Base-by-base conservation (phyloP, 2,113 vertebrate species). In the Anhinga rufa region DNA sequence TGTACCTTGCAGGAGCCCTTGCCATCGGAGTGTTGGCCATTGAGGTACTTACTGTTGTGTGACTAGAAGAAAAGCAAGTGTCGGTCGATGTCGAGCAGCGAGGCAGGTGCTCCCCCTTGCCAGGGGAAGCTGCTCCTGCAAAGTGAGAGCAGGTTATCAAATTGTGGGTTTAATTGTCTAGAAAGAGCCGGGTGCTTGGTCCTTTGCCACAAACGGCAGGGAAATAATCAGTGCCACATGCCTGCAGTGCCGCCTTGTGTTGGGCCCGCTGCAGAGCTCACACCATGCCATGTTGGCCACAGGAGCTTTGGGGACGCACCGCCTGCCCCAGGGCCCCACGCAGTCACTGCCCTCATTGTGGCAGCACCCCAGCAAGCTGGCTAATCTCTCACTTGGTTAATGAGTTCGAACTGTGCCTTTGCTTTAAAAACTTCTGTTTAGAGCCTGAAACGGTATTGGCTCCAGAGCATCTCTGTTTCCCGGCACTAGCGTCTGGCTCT, bases 1-100 rank as follows among this genome's bases (percentile, higher is more conserved):
- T 99, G 92, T 99, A 99, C 97, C 97, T 99, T 58, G 98, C 99
- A 2, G 99, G 99, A 95, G 99, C 98, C 26, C 98, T 99, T 15
- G 98, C 99, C 96, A 99, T 99, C 2, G 98, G 99, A 9, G 98
- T 99, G 75, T 62, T 99, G 97, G 98, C 99, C 12, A 98, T 99
- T 5, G 99, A 99, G 98, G 99, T 99, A 97, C n/a, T 16, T 98
- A 83, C 11, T 6, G 14, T 25, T 42, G 65, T 5, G 10, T 11
- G 69, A 19, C 46, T 9, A 24, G 46, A 12, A 46, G 32, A 57
- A 71, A 42, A 48, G 19, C 54, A 4, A 9, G 20, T 1, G 51
- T 70, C 6, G 7, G 58, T 36, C 12, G n/a, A 8, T 40, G 8
- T 10, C 74, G 61, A 29, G 74, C 72, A 51, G 76, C 1, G 1